phyloP scores from a whole-genome alignment of 2,797 vertebrate species.

The Monodelphis domestica region DNA sequence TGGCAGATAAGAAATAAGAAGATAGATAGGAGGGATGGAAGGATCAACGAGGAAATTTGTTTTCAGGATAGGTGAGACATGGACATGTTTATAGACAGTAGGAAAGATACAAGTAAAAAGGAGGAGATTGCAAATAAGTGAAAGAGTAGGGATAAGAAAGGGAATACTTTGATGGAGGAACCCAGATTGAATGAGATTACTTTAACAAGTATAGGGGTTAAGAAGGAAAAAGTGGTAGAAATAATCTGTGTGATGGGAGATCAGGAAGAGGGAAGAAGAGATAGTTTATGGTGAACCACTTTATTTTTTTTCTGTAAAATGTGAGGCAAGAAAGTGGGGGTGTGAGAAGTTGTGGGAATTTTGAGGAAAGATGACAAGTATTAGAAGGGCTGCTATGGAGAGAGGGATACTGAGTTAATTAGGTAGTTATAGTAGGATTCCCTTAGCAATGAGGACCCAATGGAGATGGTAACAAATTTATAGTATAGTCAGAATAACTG shows the following conservation, averaged over 20 bases:
- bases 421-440: neutral
- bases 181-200: no score
- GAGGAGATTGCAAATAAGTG: neutral
- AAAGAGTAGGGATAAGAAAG: neutral
- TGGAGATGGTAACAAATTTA: no score
- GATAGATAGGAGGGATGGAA: neutral
- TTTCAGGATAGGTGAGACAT: neutral
- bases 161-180: neutral
- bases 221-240: neutral
- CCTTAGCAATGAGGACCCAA: no score
- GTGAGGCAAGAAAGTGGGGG: neutral
- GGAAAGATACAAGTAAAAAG: neutral
- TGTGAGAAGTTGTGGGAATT: neutral
- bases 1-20: neutral
- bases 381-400: neutral
- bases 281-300: neutral
- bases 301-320: neutral
- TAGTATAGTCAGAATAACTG: neutral
- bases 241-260: neutral
- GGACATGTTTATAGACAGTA: neutral
- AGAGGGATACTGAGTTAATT: neutral
- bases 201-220: neutral
- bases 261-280: no score
- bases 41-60: neutral
- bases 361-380: no score